Conservation (phyloP, 2,888 invertebrate genomes). For the Polymixis flavicincta region DNA sequence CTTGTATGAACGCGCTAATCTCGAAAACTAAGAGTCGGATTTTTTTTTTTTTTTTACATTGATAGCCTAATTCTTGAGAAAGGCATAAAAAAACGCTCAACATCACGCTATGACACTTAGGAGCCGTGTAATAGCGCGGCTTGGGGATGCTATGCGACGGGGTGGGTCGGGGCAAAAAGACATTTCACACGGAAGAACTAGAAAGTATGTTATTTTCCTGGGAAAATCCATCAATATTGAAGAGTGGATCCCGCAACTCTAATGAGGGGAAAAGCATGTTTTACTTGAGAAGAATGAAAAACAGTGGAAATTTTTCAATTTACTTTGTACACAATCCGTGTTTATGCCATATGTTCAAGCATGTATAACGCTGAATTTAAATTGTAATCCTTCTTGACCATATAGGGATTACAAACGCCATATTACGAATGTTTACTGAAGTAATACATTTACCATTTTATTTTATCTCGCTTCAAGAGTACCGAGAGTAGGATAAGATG, state of each 20-base stretch:
- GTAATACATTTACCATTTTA: constrained; percentile 50
- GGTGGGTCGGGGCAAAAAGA: too few relatives aligned
- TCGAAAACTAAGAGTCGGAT: too few relatives aligned
- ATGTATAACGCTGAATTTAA: constrained; percentile 14
- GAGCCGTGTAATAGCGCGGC: too few relatives aligned
- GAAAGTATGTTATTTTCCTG: neutral
- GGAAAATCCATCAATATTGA: neutral
- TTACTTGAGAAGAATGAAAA: neutral
- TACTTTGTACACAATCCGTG: constrained; percentile 19
- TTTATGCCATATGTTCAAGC: constrained; percentile 24
- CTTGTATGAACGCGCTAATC: too few relatives aligned
- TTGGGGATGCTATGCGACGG: too few relatives aligned
- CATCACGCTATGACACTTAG: too few relatives aligned
- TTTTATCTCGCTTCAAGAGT: constrained; percentile 32
- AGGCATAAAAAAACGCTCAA: too few relatives aligned
- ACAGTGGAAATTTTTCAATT: neutral
- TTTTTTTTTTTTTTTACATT: too few relatives aligned
- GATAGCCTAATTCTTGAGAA: too few relatives aligned
- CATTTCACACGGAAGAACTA: too few relatives aligned
- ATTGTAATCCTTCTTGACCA: constrained; percentile 37
- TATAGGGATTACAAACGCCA: constrained; percentile 29
- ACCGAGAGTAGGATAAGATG: constrained; percentile 42
- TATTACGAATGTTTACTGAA: constrained; percentile 45
- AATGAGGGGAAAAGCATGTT: neutral
- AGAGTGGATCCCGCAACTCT: neutral